phyloP scores from a whole-genome alignment of 2,888 invertebrate species.

The Gortyna flavago region DNA sequence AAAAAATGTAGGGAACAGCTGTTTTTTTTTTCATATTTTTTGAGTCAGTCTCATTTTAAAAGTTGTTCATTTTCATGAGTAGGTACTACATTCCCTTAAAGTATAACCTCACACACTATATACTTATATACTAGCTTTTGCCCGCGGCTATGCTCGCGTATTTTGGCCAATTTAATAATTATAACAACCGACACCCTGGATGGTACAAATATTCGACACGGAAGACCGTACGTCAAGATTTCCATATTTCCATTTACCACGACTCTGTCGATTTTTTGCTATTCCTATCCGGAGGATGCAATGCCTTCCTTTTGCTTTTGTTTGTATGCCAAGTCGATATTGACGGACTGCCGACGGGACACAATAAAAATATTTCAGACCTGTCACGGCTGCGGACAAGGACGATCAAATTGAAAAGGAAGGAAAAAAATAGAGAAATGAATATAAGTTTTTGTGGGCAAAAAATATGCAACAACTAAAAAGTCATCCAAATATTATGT shows the following conservation, averaged over 20 bases:
- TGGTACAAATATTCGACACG: slow-evolving; percentile 11
- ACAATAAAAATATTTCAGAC: slow-evolving; percentile 40
- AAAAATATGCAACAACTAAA: background rate
- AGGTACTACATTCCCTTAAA: too few species aligned
- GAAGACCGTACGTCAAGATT: slow-evolving; percentile 12
- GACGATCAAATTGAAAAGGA: background rate
- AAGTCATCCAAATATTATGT: background rate
- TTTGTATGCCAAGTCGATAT: slow-evolving; percentile 68
- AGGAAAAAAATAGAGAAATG: background rate
- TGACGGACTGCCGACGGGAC: slow-evolving; percentile 68
- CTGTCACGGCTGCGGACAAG: slow-evolving; percentile 37
- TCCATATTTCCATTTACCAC: slow-evolving; percentile 28
- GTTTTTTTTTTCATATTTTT: too few species aligned
- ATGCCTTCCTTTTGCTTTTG: slow-evolving; percentile 59
- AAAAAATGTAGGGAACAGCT: too few species aligned
- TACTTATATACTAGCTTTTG: slow-evolving; percentile 16
- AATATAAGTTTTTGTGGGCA: background rate
- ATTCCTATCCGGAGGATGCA: slow-evolving; percentile 32
- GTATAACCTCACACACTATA: too few species aligned
- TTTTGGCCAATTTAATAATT: background rate
- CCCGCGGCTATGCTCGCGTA: background rate
- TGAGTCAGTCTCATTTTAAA: too few species aligned
- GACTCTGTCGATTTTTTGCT: slow-evolving; percentile 32
- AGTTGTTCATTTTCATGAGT: too few species aligned
- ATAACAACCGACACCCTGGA: background rate